phyloP scores from a whole-genome alignment of 2,113 vertebrate species.

The Phyllostomus hastatus region DNA sequence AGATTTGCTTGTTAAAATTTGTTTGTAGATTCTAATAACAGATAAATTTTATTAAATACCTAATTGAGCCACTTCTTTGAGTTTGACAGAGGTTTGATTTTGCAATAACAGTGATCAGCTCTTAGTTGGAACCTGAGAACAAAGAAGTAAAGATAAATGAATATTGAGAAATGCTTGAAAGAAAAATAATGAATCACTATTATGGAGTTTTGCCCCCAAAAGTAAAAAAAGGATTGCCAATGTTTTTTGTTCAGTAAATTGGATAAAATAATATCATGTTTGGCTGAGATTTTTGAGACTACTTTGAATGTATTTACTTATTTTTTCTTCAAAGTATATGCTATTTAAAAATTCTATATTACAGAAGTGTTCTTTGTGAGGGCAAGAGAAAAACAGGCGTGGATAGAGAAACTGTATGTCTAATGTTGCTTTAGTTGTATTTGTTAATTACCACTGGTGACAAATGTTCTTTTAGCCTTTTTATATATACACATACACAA shows the following conservation, averaged over 20 bases:
- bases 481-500: not conserved
- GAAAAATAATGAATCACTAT: not conserved
- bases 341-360: not conserved
- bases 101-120: not conserved
- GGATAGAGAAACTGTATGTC: not conserved
- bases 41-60: not conserved
- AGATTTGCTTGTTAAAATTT: not conserved
- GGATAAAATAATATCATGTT: not conserved
- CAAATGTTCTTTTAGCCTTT: not conserved
- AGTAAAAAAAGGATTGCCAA: not conserved
- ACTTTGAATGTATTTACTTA: not conserved
- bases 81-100: not conserved
- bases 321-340: not conserved
- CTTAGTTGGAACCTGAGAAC: not conserved
- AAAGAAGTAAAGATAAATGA: not conserved
- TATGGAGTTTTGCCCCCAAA: not conserved
- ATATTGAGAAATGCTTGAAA: slow-evolving; percentile 17
- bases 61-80: not conserved
- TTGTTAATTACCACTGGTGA: not conserved
- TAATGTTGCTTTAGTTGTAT: not conserved
- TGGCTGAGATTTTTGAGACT: not conserved
- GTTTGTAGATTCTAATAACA: not conserved
- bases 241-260: not conserved
- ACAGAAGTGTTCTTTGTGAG: not conserved
- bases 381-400: not conserved